Base-by-base conservation (phyloP, 2,113 vertebrate genomes). In the Thalassarche chlororhynchos region DNA sequence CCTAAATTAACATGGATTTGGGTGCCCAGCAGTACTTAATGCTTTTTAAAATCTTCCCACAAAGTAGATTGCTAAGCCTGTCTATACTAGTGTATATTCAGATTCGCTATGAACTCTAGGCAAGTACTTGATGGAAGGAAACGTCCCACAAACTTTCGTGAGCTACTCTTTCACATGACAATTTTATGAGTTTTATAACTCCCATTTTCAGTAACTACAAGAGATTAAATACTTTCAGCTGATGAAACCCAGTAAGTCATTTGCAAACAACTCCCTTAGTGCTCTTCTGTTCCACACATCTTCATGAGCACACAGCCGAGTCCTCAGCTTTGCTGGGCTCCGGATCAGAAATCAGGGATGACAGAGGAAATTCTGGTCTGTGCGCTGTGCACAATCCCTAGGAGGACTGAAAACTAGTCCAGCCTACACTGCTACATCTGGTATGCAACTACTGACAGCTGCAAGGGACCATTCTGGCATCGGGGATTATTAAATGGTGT, bases 281-380 rank as follows among this genome's bases (percentile, higher is more conserved):
- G 15, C 15, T 46, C 12, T 40, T 49, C 34, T 74, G 20, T 60
- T 91, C 44, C 40, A 49, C 10, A 12, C 28, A 40, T 6, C 9
- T 17, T 64, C 26, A 9, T 5, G 40, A 83, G 51, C 54, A 38
- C 38, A 16, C 40, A 74, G 58, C 5, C 0, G 3, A 69, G 28
- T 13, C 13, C 60, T 21, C 68, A 65, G 60, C 65, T 31, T 16
- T 36, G 64, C 89, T 34, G 34, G 34, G 61, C 61, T 78, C 21
- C 0, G 0, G 23, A 10, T 52, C 40, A 61, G 68, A 10, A 52
- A 29, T 3, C 1, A 2, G 13, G 32, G 47, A 6, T 26, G 66
- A 38, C 25, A 72, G 58, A 60, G 31, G 21, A 24, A 38, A 15
- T 34, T 21, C 26, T 8, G 38, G 13, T 11, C 20, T 3, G 3